These are phyloP conservation scores for Myocastor coypus DNA, from an alignment of 2,113 vertebrate species.

Conservation along the genomic window DNA sequence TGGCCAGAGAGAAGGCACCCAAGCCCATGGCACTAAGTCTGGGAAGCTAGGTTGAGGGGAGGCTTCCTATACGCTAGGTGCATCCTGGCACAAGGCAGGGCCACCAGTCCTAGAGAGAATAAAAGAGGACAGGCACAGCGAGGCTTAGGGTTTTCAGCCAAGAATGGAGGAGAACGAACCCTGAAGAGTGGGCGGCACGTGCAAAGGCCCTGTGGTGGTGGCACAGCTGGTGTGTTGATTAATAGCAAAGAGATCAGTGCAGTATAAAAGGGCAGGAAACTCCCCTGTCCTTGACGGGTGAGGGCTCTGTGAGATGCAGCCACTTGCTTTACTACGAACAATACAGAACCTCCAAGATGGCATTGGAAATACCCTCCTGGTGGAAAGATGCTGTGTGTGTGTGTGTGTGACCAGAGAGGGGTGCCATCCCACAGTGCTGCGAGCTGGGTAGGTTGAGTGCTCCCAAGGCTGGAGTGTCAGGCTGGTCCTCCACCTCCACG, in stretches of 20 bases:
- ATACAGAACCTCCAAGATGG: neutral
- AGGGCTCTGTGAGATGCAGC: neutral
- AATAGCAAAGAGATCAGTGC: neutral
- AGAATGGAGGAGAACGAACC: neutral
- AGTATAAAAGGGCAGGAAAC: neutral
- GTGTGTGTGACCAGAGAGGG: no score
- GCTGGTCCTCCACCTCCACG: neutral
- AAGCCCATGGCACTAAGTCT: neutral
- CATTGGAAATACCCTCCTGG: neutral
- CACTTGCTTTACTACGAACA: neutral
- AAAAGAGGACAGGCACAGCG: neutral
- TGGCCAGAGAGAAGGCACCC: neutral
- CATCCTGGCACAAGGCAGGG: neutral
- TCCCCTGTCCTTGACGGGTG: neutral
- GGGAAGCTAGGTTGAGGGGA: neutral
- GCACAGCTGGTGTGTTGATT: neutral
- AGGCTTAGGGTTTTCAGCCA: neutral
- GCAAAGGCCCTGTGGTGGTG: slow-evolving; percentile 33
- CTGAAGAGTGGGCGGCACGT: no score
- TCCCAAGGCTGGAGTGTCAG: neutral
- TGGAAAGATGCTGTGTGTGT: neutral
- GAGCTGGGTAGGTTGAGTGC: neutral
- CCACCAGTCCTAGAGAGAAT: neutral
- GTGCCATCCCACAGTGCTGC: neutral
- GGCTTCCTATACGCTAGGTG: neutral